phyloP scores from a whole-genome alignment of 2,888 invertebrate genomes.

The Tridacna gigas region DNA sequence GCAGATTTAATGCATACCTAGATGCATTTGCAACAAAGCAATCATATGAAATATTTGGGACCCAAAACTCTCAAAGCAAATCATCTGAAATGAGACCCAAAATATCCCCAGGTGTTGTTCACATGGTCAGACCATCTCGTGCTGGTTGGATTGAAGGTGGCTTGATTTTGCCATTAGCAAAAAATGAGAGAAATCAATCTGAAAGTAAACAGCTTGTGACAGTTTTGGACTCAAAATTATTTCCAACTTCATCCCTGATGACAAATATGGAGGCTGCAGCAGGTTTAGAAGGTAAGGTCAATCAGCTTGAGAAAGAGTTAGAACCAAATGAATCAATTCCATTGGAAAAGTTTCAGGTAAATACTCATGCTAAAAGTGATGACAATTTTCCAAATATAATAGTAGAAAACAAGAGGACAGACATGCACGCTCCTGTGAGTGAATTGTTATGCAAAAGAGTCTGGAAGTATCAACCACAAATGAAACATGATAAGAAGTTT shows the following conservation, averaged over 20 bases:
- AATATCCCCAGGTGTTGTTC: conserved; percentile 57
- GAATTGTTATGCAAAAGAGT: conserved; percentile 54
- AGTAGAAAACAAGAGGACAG: no score
- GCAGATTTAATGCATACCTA: no score
- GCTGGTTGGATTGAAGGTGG: conserved; percentile 63
- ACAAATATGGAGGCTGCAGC: no score
- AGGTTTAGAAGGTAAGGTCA: no score
- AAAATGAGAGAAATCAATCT: background rate
- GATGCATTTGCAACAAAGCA: no score
- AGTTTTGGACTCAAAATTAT: conserved; percentile 43
- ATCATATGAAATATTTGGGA: no score
- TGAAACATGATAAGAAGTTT: conserved; percentile 9
- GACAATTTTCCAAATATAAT: no score
- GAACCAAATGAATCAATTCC: no score
- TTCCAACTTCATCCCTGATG: background rate
- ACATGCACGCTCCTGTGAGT: conserved; percentile 2
- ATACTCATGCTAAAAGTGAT: no score
- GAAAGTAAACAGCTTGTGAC: conserved; percentile 28
- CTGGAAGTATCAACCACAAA: conserved; percentile 43
- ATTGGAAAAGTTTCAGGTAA: no score
- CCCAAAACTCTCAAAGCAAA: background rate
- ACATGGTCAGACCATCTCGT: conserved; percentile 55
- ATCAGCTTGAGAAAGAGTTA: no score
- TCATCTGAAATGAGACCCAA: conserved; percentile 18
- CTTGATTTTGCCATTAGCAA: background rate